Evolutionary conservation across 2,113 vertebrate species (phyloP).

Genomic region (Grammomys surdaster): DNA sequence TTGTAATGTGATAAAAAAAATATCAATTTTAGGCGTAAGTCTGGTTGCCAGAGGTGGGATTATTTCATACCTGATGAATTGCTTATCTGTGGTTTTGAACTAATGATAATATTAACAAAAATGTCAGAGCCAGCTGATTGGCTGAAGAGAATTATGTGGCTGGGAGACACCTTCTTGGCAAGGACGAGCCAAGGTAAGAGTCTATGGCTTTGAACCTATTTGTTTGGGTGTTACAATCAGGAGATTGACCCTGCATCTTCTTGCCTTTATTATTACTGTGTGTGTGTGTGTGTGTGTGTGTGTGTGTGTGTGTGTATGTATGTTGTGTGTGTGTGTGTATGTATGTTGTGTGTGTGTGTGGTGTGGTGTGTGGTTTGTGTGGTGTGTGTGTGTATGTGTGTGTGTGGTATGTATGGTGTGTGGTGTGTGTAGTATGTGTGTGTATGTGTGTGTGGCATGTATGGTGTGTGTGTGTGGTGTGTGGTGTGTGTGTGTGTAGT

Average conservation of each 20-base stretch:
- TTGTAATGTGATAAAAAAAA: constrained; percentile 82
- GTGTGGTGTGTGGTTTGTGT: too few species aligned
- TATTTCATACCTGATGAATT: constrained; percentile 87
- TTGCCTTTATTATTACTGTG: not conserved
- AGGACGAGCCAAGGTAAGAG: not conserved
- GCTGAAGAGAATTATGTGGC: constrained; percentile 69
- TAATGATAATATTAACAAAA: constrained; percentile 86
- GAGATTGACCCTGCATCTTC: not conserved
- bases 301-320: too few species aligned
- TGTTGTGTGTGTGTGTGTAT: too few species aligned
- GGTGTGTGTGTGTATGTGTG: too few species aligned
- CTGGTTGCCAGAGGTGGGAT: constrained; percentile 83
- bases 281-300: too few species aligned
- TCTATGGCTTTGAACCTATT: not conserved
- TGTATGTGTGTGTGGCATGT: too few species aligned
- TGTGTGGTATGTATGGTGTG: too few species aligned
- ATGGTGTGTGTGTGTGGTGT: too few species aligned
- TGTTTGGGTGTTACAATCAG: not conserved
- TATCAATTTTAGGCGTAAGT: constrained; percentile 90
- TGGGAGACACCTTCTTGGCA: constrained; percentile 54
- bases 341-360: too few species aligned
- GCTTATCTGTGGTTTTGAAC: constrained; percentile 88
- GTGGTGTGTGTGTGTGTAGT: too few species aligned
- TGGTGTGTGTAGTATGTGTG: too few species aligned
- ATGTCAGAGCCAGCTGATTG: constrained; percentile 81